Evolutionary conservation across 2,797 vertebrate genomes (phyloP), one percentile per base, ranked within the genome.

Genomic region (Morus bassanus): DNA sequence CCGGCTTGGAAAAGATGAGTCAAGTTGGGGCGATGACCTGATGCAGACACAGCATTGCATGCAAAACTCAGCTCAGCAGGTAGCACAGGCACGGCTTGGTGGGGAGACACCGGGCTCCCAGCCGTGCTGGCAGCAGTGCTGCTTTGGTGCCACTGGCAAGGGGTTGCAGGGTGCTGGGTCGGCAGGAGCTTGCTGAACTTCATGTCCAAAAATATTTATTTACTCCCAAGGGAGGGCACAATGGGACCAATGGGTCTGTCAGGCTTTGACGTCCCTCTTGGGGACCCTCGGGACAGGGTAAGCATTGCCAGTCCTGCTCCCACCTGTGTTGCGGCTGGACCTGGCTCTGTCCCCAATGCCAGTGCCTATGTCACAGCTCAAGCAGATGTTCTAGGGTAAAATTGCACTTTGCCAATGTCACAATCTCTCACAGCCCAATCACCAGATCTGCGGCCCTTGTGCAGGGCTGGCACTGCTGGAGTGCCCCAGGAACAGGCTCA

Each of bases 41-140:
- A 3, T 57, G 78, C n/a, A 65, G 74, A 37, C 25, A 21, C 18
- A 11, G 60, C 91, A 12, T 0, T 9, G 69, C 81, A 64, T 22
- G 77, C 56, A 67, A 50, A 67, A 60, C 73, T 41, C 57, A 33
- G 68, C 94, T 76, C 64, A 15, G 88, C 37, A 28, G 7, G 46
- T 2, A 22, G 50, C 57, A 37, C 84, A 68, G 74, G 46, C 35
- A 17, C 0, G 0, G 50, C 46, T 53, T 0, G 2, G 3, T 0
- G 1, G 56, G 46, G 24, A 57, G 28, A 53, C 61, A 16, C 3
- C 3, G 1, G 1, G 50, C 33, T 63, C 30, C 74, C 22, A 18
- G 18, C 30, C 45, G 65, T 0, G 0, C 53, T 18, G 54, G 48
- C 68, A 83, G 64, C 48, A 15, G 41, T n/a, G 70, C 73, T 1